These are phyloP conservation scores for Proctacanthus coquilletti DNA, from an alignment of 1,140 invertebrate genomes.

Conservation along the genomic window DNA sequence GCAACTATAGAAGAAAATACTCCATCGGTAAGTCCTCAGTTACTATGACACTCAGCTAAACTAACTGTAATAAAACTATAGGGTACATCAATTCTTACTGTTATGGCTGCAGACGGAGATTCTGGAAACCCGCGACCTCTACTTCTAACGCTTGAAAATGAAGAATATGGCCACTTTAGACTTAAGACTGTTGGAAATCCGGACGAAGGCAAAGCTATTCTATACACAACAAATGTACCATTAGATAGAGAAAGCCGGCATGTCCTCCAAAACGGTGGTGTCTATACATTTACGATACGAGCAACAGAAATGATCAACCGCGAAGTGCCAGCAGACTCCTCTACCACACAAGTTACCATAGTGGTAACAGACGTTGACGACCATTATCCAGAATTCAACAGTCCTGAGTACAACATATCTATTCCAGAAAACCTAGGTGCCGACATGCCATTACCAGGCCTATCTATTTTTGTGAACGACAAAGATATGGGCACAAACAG, in stretches of 20 bases:
- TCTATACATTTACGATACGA: constrained; percentile 55
- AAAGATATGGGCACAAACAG: constrained; percentile 60
- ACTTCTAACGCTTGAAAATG: constrained; percentile 47
- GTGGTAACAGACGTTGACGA: constrained; percentile 75
- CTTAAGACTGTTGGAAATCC: constrained; percentile 35
- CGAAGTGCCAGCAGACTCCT: constrained; percentile 48
- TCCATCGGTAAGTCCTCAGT: constrained; percentile 18
- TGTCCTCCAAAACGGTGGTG: constrained; percentile 59
- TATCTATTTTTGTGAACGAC: constrained; percentile 61
- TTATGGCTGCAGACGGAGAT: constrained; percentile 61
- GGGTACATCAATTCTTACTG: constrained; percentile 43
- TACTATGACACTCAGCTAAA: too few species aligned
- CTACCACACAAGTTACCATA: constrained; percentile 53
- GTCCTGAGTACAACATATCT: constrained; percentile 45
- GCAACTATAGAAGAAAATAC: constrained; percentile 60
- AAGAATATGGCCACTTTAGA: constrained; percentile 50
- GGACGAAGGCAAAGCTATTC: constrained; percentile 34
- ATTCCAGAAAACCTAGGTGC: constrained; percentile 64
- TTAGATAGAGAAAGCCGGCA: constrained; percentile 57
- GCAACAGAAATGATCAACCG: constrained; percentile 60
- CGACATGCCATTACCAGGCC: constrained; percentile 47
- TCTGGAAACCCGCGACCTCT: constrained; percentile 51
- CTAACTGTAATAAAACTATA: too few species aligned
- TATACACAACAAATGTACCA: constrained; percentile 46
- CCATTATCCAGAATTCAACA: constrained; percentile 60